phyloP scores from a whole-genome alignment of 2,113 vertebrate genomes.

The Rhinolophus ferrumequinum region DNA sequence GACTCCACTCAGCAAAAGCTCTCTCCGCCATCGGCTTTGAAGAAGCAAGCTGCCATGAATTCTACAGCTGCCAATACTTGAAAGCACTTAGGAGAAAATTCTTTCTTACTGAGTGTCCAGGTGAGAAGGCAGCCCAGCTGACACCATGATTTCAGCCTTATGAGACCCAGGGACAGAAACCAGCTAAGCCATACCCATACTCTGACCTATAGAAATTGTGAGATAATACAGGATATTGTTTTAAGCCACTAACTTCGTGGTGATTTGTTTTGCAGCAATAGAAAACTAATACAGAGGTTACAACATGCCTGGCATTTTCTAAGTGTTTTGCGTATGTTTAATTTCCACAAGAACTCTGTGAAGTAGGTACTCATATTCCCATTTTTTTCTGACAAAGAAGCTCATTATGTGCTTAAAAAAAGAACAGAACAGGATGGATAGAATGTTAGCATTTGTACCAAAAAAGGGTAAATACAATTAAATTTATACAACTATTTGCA shows the following conservation, averaged over 20 bases:
- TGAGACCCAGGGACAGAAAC: background rate
- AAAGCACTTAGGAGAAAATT: background rate
- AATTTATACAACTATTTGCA: background rate
- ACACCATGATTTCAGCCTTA: background rate
- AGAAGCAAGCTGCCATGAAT: background rate
- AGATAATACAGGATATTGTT: background rate
- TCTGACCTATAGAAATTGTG: background rate
- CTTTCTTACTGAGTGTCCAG: background rate
- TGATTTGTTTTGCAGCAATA: background rate
- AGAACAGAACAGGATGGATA: background rate
- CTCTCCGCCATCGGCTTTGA: background rate
- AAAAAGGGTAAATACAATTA: background rate
- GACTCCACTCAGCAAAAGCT: background rate
- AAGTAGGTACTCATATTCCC: background rate
- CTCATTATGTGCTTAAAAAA: background rate
- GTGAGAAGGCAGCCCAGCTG: background rate
- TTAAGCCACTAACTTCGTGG: background rate
- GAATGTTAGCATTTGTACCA: background rate
- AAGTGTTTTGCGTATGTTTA: slow-evolving; percentile 3
- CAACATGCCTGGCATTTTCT: background rate
- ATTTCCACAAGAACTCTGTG: background rate
- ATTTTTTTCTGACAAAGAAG: slow-evolving; percentile 19
- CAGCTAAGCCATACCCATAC: background rate
- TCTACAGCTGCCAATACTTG: background rate
- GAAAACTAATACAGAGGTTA: background rate